Conservation (phyloP, 37 sponge, comb jelly and placozoan species). For the Spongilla lacustris region DNA sequence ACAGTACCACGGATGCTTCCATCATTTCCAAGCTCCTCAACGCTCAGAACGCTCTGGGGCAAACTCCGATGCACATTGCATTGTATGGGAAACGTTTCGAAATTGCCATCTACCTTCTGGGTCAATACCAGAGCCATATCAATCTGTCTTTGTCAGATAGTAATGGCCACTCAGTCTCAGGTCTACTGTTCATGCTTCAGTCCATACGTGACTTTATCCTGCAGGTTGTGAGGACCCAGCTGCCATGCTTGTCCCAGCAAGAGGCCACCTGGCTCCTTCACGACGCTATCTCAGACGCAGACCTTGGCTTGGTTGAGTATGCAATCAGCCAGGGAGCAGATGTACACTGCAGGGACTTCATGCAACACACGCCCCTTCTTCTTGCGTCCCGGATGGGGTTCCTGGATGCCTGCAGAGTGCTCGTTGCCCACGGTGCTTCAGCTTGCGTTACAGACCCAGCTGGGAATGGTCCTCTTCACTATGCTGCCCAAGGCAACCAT, state of each 20-base stretch:
- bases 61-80: slow-evolving; percentile 32
- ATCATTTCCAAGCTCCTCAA: neutral
- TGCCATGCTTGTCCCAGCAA: slow-evolving; percentile 30
- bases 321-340: slow-evolving; percentile 29
- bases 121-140: neutral
- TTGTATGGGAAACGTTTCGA: slow-evolving; percentile 39
- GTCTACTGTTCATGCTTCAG: slow-evolving; percentile 9
- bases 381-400: slow-evolving; percentile 48
- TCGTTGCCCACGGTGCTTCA: slow-evolving; percentile 49
- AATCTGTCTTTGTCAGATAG: neutral
- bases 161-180: slow-evolving; percentile 35
- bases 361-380: slow-evolving; percentile 65
- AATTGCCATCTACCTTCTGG: slow-evolving; percentile 24
- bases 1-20: neutral
- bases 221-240: neutral
- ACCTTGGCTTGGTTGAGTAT: neutral
- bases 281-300: neutral
- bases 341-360: slow-evolving; percentile 40
- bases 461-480: slow-evolving; percentile 51
- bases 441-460: neutral
- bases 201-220: slow-evolving; percentile 1
- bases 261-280: slow-evolving; percentile 53
- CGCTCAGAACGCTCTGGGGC: neutral
- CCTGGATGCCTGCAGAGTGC: slow-evolving; percentile 3
- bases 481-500: slow-evolving; percentile 31